phyloP scores from a whole-genome alignment of 30 jellyfish, hydroid and myxozoan species.

The Turritopsis rubra region DNA sequence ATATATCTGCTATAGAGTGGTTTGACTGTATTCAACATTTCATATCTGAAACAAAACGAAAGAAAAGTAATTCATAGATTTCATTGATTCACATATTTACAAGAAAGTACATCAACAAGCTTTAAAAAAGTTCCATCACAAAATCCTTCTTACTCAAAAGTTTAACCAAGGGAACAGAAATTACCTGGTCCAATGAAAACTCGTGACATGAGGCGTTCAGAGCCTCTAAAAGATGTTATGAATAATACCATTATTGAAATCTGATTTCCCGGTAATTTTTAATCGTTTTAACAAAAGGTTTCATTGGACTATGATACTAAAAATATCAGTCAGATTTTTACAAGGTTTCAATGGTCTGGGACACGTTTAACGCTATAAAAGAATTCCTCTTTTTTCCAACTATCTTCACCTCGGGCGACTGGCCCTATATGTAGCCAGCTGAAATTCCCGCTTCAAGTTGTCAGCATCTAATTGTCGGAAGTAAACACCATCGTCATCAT shows the following conservation, averaged over 20 bases:
- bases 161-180: not conserved
- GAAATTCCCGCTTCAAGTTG: conserved; percentile 49
- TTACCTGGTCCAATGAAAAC: no score
- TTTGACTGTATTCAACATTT: no score
- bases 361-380: not conserved
- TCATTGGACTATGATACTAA: not conserved
- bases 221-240: no score
- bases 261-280: no score
- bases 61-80: not conserved
- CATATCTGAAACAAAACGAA: no score
- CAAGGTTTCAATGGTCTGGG: not conserved
- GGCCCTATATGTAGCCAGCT: conserved; percentile 71
- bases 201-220: no score
- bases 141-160: not conserved
- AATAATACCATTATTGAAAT: no score
- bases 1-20: no score
- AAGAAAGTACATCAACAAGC: not conserved
- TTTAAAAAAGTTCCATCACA: no score
- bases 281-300: no score
- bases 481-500: conserved; percentile 68
- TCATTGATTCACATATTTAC: not conserved
- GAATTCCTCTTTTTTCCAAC: not conserved
- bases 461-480: conserved; percentile 96
- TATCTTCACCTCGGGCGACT: not conserved
- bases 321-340: no score